Evolutionary conservation across 2,888 invertebrate genomes (phyloP), one percentile per base, ranked within the genome.

Genomic region (Hemaris fuciformis): DNA sequence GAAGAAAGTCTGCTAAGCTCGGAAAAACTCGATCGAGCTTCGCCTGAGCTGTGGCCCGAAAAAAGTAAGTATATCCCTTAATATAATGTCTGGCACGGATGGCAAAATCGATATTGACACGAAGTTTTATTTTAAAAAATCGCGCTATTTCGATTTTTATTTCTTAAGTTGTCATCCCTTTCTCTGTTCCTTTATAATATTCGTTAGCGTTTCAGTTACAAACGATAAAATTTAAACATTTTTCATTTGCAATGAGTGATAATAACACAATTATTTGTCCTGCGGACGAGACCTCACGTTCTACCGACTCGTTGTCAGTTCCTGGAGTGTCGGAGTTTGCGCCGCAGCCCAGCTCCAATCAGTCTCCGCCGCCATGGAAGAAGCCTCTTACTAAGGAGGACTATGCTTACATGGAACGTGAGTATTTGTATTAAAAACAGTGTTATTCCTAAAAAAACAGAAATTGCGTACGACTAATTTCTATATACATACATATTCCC

Each of bases 41-140:
- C 99, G 1, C 99, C 99, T 34, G 98, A 99, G 83, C 88, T 99
- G 77, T 99, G 99, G 99, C 98, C 98, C 23, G 98, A 98, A 88
- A 97, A 97, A 93, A 97, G 98, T 98, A 94, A 95, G 95, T 57
- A 64, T 27, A 53, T 4, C 13, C 58, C 34, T 62, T 48, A 53
- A 20, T 38, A 18, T 31, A 46, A 23, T 22, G 15, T 63, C 60
- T 48, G 25, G 38, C 7, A 31, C 48, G 13, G 45, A 20, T 58
- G 27, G 27, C 45, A 22, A 42, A 46, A 63, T 58, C 53, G 22
- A 57, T 27, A 67, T 57, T 58, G 61, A 62, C 63, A 41, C 56
- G 38, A 58, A 59, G 64, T 57, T 70, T 72, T 58, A 73, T 78
- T 88, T 91, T 88, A 70, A 90, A 92, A 89, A 85, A 82, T 84